These are phyloP conservation scores for Automeris io DNA, from an alignment of 2,888 invertebrate species.

Conservation along the genomic window DNA sequence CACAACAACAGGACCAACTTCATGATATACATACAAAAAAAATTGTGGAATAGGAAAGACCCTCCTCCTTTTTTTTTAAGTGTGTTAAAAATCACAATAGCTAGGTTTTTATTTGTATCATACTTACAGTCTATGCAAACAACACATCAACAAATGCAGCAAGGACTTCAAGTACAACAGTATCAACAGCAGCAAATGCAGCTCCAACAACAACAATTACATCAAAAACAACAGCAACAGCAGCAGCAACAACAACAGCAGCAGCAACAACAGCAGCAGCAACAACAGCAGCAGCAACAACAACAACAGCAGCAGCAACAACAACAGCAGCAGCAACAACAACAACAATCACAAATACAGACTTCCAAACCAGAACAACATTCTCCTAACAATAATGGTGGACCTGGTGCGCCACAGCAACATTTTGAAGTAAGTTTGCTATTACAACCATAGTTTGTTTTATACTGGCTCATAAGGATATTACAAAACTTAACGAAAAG, in stretches of 20 bases:
- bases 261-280: slow-evolving; percentile 45
- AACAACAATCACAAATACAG: slow-evolving; percentile 45
- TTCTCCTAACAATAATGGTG: slow-evolving; percentile 59
- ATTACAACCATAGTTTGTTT: no score
- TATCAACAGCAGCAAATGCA: slow-evolving; percentile 51
- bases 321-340: slow-evolving; percentile 48
- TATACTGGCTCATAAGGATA: no score
- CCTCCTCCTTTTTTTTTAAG: no score
- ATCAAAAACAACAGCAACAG: slow-evolving; percentile 46
- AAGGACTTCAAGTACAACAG: slow-evolving; percentile 42
- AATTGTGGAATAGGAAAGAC: no score
- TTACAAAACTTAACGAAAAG: no score
- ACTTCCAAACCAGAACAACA: slow-evolving; percentile 64
- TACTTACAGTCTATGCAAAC: slow-evolving; percentile 40
- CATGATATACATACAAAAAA: no score
- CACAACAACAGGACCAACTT: no score
- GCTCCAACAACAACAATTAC: slow-evolving; percentile 46
- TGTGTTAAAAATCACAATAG: neutral
- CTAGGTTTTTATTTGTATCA: neutral
- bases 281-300: slow-evolving; percentile 44
- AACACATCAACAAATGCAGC: slow-evolving; percentile 52
- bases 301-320: slow-evolving; percentile 46
- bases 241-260: slow-evolving; percentile 47
- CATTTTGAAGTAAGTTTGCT: slow-evolving; percentile 63
- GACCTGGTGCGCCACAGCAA: slow-evolving; percentile 56